Evolutionary conservation across 2,113 vertebrate genomes (phyloP), one percentile per base, ranked within the genome.

Genomic region (Pterophyllum scalare): DNA sequence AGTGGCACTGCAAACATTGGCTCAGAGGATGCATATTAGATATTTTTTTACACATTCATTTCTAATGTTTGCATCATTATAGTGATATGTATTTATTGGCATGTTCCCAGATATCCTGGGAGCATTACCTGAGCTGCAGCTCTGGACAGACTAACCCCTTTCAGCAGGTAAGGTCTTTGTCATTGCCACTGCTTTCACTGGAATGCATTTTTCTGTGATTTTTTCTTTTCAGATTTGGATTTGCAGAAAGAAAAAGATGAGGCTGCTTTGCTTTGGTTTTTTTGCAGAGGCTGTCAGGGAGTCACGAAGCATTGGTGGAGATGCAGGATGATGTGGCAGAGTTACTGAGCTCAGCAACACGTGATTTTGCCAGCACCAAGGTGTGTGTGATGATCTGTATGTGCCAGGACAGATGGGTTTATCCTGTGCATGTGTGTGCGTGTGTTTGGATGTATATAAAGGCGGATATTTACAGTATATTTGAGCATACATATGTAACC

Each of bases 301-400:
- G 98, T 87, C 98, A 99, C 95, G 98, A 98, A 91, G 97, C 97
- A 1, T 87, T 99, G 95, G 97, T 99, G 87, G 97, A 99, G 95
- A 98, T 98, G 97, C 98, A 99, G 86, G 98, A 98, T 61, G 93
- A 97, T 9, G 96, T 98, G 88, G 82, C 83, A 0, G 97, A 98
- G 75, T 96, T 99, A 56, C 94, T 98, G 92, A 95, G 84, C 89
- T 97, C 95, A 5, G 95, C 96, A 0, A 91, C 96, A 15, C 94
- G 89, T 80, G 97, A 98, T 38, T 88, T 96, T 43, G 96, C 98
- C 14, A 95, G 93, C 92, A 96, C 97, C 86, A 97, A 97, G 97
- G 98, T 99, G 92, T 94, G 94, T 83, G 75, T 24, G 38, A 4
- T 79, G 59, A 77, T 89, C 83, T 87, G 75, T 76, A 26, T 46